Conservation (phyloP, 2,888 invertebrate genomes). For the Agrilus mali region DNA sequence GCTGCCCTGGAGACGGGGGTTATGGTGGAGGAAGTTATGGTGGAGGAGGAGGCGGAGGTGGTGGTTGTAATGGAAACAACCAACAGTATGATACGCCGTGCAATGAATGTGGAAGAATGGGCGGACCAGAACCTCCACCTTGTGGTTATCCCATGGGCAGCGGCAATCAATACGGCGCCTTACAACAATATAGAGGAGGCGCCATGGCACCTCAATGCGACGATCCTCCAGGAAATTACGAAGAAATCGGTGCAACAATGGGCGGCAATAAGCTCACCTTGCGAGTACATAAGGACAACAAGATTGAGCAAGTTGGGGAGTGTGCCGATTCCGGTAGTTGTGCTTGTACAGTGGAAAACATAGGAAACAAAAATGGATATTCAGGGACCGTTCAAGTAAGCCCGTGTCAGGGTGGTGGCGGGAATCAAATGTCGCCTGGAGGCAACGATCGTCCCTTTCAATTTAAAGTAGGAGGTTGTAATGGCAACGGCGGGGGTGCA, state of each 20-base stretch:
- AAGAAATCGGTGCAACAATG: conserved; percentile 54
- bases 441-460: conserved; percentile 23
- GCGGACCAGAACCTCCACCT: conserved; percentile 2
- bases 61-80: neutral
- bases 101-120: conserved; percentile 15
- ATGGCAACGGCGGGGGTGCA: conserved; percentile 10
- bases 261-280: conserved; percentile 54
- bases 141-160: conserved; percentile 3
- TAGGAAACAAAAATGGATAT: conserved; percentile 27
- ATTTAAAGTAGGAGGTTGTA: conserved; percentile 19
- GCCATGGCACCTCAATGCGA: conserved; percentile 7
- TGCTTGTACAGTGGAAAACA: conserved; percentile 16
- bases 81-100: conserved; percentile 12
- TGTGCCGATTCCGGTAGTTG: conserved; percentile 30
- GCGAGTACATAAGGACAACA: conserved; percentile 45
- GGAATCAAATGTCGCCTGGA: conserved; percentile 19
- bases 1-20: neutral
- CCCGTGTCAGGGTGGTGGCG: neutral
- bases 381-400: conserved; percentile 11
- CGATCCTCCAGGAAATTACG: conserved; percentile 34
- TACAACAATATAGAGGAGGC: conserved; percentile 14
- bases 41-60: neutral
- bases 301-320: conserved; percentile 35
- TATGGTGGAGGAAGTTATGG: neutral
- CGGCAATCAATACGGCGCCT: neutral